Base-by-base conservation (phyloP, 1,140 invertebrate species). In the Lordiphosa clarofinis region DNA sequence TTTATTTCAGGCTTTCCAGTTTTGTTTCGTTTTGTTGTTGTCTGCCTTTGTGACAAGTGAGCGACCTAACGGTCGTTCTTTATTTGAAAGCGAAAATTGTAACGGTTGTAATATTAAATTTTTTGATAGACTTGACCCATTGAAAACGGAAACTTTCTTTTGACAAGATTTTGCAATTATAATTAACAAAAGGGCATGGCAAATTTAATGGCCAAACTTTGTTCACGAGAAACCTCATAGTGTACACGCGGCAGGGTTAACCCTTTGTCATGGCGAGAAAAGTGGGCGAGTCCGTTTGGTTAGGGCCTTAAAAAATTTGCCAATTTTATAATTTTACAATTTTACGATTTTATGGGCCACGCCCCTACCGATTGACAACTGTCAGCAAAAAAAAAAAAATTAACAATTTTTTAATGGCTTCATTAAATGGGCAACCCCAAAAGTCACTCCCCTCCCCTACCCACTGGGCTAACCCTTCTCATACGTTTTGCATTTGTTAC, bases 201-300 rank as follows among this genome's bases (percentile, higher is more conserved):
- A 57, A 81, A 72, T 75, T 82, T 81, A 81, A 81, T 81, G 76
- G 67, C 58, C 54, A 68, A 82, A 82, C 61, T 81, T 82, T 82
- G 76, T 81, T 43, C 55, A 43, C 47, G 43, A 15, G 54, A 52
- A 39, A 28, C 24, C 24, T 28, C 24, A 28, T 28, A 28, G 4
- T 28, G 24, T 28, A 28, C 69, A 72, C 37, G 50, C 64, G 64
- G 55, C 64, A 3, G 50, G 46, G 44, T 59, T 54, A 81, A 82
- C 78, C 75, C 78, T 81, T 46, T 36, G 13, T 56, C 36, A n/a
- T n/a, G n/a, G n/a, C n/a, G n/a, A n/a, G 31, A 48, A 65, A 54
- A 70, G 74, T 52, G 58, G 76, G 76, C 72, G 76, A 76, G 39
- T 31, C 39, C 36, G 13, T 39, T 37, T 24, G 53, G 24, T 21